These are phyloP conservation scores for Pristiophorus japonicus DNA, from an alignment of 2,113 vertebrate genomes.

Conservation along the genomic window DNA sequence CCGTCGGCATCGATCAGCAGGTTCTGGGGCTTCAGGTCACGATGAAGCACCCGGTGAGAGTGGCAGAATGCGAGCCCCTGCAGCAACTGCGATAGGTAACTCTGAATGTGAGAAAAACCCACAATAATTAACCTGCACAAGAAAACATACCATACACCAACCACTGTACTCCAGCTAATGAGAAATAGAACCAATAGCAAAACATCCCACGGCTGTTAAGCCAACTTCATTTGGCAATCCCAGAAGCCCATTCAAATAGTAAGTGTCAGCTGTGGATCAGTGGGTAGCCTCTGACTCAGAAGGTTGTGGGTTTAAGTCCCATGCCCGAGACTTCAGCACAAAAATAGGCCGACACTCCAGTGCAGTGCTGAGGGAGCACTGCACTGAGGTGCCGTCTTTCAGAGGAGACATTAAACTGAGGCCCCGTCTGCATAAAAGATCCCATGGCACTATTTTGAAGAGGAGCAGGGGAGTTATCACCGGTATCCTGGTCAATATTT, in stretches of 20 bases:
- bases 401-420: too few species aligned
- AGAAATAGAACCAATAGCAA: not conserved
- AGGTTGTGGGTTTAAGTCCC: too few species aligned
- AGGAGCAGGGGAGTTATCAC: too few species aligned
- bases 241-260: not conserved
- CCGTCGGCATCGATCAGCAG: slow-evolving; percentile 90
- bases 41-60: slow-evolving; percentile 84
- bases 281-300: not conserved
- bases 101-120: slow-evolving; percentile 54
- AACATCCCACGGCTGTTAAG: not conserved
- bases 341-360: too few species aligned
- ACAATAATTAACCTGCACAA: not conserved
- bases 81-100: slow-evolving; percentile 89
- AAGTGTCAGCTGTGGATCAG: too few species aligned
- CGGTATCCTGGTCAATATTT: too few species aligned
- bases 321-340: too few species aligned
- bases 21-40: slow-evolving; percentile 91
- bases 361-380: too few species aligned
- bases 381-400: too few species aligned
- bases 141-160: not conserved
- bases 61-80: slow-evolving; percentile 92
- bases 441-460: too few species aligned
- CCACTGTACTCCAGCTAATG: not conserved
- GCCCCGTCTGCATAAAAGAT: too few species aligned
- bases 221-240: not conserved